Conservation (phyloP, 2,888 invertebrate genomes). For the Lordiphosa fenestrarum region DNA sequence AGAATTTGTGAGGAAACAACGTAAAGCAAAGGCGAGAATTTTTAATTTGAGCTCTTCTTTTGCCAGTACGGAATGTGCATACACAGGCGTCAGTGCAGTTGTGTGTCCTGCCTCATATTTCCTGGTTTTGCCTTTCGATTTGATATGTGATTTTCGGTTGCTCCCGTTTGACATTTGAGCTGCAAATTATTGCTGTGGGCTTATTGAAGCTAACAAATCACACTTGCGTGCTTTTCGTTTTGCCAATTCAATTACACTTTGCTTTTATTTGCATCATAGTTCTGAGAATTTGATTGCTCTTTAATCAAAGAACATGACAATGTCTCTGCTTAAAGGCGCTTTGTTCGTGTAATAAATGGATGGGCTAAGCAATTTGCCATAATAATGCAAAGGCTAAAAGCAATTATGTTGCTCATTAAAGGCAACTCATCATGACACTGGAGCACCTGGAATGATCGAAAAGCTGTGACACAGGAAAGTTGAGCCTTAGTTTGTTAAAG, state of each 20-base stretch:
- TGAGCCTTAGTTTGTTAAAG: no score
- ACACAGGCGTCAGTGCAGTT: slow-evolving; percentile 5
- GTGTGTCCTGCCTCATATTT: slow-evolving; percentile 49
- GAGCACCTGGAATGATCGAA: slow-evolving; percentile 29
- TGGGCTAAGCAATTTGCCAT: slow-evolving; percentile 28
- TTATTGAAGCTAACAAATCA: slow-evolving; percentile 20
- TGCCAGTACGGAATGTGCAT: background rate
- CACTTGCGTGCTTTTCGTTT: slow-evolving; percentile 27
- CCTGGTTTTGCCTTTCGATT: slow-evolving; percentile 45
- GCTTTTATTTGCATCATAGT: slow-evolving; percentile 1
- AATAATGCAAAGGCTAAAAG: slow-evolving; percentile 7
- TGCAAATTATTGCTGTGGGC: slow-evolving; percentile 18
- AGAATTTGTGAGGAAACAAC: no score
- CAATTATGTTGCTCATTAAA: slow-evolving; percentile 64
- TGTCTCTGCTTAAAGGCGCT: slow-evolving; percentile 1
- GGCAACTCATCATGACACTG: slow-evolving; percentile 53
- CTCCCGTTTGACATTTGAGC: slow-evolving; percentile 13
- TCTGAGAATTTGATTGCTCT: slow-evolving; percentile 29
- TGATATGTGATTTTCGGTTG: slow-evolving; percentile 3
- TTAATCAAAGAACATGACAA: slow-evolving; percentile 18
- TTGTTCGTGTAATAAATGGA: slow-evolving; percentile 4
- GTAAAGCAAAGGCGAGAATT: no score
- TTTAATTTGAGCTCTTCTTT: no score
- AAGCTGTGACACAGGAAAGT: no score
- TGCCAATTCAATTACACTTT: slow-evolving; percentile 25